These are phyloP conservation scores for Acropternis orthonyx DNA, from an alignment of 2,797 vertebrate genomes.

Conservation along the genomic window DNA sequence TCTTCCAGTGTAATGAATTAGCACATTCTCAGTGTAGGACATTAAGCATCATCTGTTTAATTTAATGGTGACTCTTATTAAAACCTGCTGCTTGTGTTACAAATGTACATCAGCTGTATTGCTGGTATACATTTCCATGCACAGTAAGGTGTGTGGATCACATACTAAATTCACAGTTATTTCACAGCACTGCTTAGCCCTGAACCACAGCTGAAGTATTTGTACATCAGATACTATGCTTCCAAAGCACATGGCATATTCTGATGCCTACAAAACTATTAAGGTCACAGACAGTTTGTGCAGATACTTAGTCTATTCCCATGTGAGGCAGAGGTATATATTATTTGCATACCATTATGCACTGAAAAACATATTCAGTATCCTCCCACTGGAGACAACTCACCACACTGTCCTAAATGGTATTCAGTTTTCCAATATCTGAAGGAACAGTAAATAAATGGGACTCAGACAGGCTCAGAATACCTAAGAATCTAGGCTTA, in stretches of 20 bases:
- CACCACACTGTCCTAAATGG: slow-evolving; percentile 54
- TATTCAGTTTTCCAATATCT: slow-evolving; percentile 18
- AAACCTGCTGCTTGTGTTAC: neutral
- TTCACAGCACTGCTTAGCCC: neutral
- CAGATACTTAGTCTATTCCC: slow-evolving; percentile 45
- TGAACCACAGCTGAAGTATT: neutral
- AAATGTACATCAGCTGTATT: neutral
- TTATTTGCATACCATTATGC: slow-evolving; percentile 65
- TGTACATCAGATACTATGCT: neutral
- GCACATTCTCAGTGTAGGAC: neutral
- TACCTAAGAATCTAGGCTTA: neutral
- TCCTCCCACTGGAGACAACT: slow-evolving; percentile 46
- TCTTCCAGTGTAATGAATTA: neutral
- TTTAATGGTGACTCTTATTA: neutral
- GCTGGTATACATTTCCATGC: neutral
- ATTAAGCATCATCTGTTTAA: neutral
- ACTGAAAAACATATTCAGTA: slow-evolving; percentile 48
- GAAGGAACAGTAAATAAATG: slow-evolving; percentile 50
- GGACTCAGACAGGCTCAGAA: neutral
- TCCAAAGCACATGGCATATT: slow-evolving; percentile 3
- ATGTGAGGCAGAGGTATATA: slow-evolving; percentile 4
- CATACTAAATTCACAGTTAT: neutral
- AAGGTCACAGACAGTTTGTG: slow-evolving; percentile 48
- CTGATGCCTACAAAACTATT: slow-evolving; percentile 39
- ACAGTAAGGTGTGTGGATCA: neutral